Base-by-base conservation (phyloP, 35 echinoderm and acorn worm species). In the Acanthaster planci region DNA sequence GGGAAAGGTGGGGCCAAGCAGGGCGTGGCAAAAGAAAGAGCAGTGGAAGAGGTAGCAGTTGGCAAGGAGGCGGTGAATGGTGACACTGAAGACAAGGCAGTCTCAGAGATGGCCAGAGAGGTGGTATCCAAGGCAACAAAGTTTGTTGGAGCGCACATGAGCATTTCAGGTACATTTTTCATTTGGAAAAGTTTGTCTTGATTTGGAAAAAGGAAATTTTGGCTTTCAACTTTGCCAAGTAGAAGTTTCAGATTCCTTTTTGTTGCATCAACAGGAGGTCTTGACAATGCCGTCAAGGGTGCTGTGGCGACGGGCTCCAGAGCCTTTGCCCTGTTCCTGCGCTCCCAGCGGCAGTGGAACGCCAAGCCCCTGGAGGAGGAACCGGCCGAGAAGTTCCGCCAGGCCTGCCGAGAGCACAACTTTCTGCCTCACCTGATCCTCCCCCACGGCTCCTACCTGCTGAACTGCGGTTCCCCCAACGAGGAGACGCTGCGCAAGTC, bases 401-500 rank as follows among this genome's bases (percentile, higher is more conserved):
- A 60, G 39, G 76, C 79, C 8, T 97, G 86, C 60, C 31, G 59
- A 30, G 64, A 81, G 23, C 81, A 87, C 52, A 83, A 82, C 37
- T 97, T 85, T 57, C 85, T 86, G n/a, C 82, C 93, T 21, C 77
- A 92, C 52, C 68, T 88, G 19, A 95, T 95, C 60, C 81, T 92
- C 34, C 93, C 90, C 18, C 93, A 92, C 75, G 93, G 94, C 34
- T 97, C 94, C 6, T 97, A 97, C 52, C 83, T 97, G 0, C 76
- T 97, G 36, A 97, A 97, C 67, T 97, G 94, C 82, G 94, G 90
- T 9, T 92, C 90, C 26, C 94, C 94, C 17, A 92, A 97, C 38
- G 76, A 72, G 31, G 94, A 92, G 50, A 95, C 86, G 18, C 76
- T 97, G 59, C 27, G 78, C 52, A 97, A 97, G 82, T 89, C 88